Percentiles rank a stretch among this genome's conserved stretches.
phyloP scores from a whole-genome alignment of 2,888 invertebrate genomes.

The Nebria salina region DNA sequence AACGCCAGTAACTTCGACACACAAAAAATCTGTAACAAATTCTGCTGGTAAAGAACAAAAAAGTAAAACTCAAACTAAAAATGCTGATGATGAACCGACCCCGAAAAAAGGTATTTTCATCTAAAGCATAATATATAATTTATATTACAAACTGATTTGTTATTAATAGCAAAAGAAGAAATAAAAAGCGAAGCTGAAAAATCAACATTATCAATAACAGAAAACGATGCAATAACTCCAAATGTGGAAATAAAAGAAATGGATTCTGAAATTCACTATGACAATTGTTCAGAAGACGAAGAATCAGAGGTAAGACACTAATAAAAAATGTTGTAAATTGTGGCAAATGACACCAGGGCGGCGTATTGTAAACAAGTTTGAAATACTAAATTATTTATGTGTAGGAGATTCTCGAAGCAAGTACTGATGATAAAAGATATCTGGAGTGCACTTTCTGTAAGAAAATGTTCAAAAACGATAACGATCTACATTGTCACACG shows the following conservation, averaged over 20 bases:
- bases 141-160: neutral
- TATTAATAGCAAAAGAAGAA: neutral
- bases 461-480: constrained; percentile 48
- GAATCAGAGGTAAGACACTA: neutral
- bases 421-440: constrained; percentile 11
- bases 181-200: constrained; percentile 15
- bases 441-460: constrained; percentile 45
- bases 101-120: neutral
- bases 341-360: too few relatives aligned
- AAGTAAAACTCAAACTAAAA: neutral
- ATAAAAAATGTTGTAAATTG: neutral
- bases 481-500: constrained; percentile 49
- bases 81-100: neutral
- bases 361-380: too few relatives aligned
- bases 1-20: neutral
- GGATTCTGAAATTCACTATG: constrained; percentile 21
- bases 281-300: constrained; percentile 16
- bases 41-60: neutral
- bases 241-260: constrained; percentile 24
- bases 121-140: neutral
- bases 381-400: neutral
- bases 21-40: constrained; percentile 3
- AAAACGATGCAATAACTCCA: constrained; percentile 21
- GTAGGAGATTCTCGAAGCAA: neutral
- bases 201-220: neutral